A percentile compares a stretch with the other conserved stretches of the same genome.
phyloP scores from a whole-genome alignment of 2,113 vertebrate species.

The Muscicapa adusta region DNA sequence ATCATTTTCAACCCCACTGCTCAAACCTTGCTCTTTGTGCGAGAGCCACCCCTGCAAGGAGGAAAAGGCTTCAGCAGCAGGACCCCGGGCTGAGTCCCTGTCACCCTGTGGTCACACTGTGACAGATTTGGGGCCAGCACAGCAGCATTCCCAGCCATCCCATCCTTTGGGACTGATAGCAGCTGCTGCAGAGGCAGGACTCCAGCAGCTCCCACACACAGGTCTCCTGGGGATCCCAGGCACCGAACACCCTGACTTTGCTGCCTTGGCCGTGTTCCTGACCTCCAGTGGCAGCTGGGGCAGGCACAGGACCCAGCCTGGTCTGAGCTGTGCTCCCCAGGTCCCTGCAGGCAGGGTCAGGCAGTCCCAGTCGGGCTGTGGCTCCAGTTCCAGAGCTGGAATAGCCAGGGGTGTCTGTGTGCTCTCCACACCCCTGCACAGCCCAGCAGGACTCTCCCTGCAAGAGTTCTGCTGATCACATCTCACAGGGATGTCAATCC shows the following conservation, averaged over 20 bases:
- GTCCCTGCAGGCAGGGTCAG: neutral
- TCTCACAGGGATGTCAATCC: neutral
- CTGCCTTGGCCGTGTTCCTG: neutral
- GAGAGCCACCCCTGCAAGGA: neutral
- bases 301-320: no score
- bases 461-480: fast-evolving
- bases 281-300: fast-evolving
- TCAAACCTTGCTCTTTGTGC: neutral
- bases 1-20: neutral
- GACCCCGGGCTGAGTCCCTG: neutral
- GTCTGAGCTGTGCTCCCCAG: neutral
- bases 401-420: fast-evolving
- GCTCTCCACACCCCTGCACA: fast-evolving
- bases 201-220: neutral
- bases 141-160: neutral
- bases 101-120: fast-evolving
- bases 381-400: neutral
- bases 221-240: fast-evolving
- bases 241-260: fast-evolving
- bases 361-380: fast-evolving
- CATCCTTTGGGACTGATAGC: neutral
- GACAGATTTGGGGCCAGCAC: neutral
- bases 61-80: neutral
- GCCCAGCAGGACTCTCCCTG: fast-evolving
- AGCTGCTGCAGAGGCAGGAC: neutral